phyloP scores from a whole-genome alignment of 2,113 vertebrate species.

The Nycticorax nycticorax region DNA sequence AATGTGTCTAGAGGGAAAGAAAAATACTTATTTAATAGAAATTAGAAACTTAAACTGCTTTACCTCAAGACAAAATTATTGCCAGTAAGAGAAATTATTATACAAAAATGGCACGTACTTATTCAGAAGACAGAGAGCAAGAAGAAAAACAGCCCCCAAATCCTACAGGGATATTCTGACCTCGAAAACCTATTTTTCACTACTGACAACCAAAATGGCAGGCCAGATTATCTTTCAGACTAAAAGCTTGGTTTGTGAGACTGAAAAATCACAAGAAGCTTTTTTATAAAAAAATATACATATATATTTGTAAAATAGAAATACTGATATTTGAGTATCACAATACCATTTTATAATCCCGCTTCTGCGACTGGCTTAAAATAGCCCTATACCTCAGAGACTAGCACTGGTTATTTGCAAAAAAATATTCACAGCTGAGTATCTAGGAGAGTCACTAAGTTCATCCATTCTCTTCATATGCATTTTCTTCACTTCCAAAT shows the following conservation, averaged over 20 bases:
- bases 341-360: not conserved
- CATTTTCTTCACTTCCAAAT: not conserved
- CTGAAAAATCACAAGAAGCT: not conserved
- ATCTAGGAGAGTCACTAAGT: not conserved
- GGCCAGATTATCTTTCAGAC: not conserved
- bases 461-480: not conserved
- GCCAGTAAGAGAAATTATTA: not conserved
- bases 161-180: not conserved
- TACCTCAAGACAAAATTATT: not conserved
- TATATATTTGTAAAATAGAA: not conserved
- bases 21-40: conserved; percentile 4
- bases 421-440: not conserved
- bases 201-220: not conserved
- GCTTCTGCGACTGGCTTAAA: not conserved
- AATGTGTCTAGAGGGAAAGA: conserved; percentile 85
- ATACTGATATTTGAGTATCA: not conserved
- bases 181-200: not conserved
- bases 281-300: not conserved
- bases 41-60: not conserved
- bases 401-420: not conserved
- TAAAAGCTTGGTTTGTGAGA: not conserved
- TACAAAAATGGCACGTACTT: not conserved
- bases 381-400: not conserved
- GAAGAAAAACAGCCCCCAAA: not conserved
- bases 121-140: not conserved